Conservation (phyloP, 2,797 vertebrate genomes). For the Acridotheres tristis region DNA sequence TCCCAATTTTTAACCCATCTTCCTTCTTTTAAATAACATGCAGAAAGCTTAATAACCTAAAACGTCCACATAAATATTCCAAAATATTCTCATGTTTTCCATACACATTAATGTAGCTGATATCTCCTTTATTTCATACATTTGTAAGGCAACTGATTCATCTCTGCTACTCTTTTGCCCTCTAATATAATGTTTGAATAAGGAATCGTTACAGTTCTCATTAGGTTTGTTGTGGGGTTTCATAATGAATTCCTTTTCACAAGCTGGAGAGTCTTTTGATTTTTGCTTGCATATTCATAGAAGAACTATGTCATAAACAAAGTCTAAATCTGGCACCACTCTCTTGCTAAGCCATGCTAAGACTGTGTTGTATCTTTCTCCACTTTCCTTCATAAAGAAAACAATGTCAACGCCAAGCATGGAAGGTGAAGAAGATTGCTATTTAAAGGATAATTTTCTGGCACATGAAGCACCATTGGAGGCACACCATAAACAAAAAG, state of each 20-base stretch:
- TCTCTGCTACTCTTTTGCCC: slow-evolving; percentile 30
- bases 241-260: slow-evolving; percentile 60
- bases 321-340: slow-evolving; percentile 61
- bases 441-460: slow-evolving; percentile 54
- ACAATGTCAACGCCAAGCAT: slow-evolving; percentile 51
- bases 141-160: slow-evolving; percentile 24
- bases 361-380: slow-evolving; percentile 45
- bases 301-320: slow-evolving; percentile 64
- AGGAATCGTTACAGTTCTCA: slow-evolving; percentile 53
- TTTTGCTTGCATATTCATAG: slow-evolving; percentile 68
- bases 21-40: background rate
- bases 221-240: slow-evolving; percentile 65
- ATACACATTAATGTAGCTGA: background rate
- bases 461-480: background rate
- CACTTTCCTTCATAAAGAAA: slow-evolving; percentile 49
- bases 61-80: background rate
- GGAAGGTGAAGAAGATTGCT: slow-evolving; percentile 44
- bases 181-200: slow-evolving; percentile 51
- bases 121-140: background rate
- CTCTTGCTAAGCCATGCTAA: slow-evolving; percentile 8
- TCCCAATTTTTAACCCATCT: background rate
- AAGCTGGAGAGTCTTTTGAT: slow-evolving; percentile 59
- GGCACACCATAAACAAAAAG: background rate
- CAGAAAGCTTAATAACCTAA: background rate
- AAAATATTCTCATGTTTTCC: background rate